These are phyloP conservation scores for Bradypus variegatus DNA, from an alignment of 2,797 vertebrate genomes.

Conservation along the genomic window DNA sequence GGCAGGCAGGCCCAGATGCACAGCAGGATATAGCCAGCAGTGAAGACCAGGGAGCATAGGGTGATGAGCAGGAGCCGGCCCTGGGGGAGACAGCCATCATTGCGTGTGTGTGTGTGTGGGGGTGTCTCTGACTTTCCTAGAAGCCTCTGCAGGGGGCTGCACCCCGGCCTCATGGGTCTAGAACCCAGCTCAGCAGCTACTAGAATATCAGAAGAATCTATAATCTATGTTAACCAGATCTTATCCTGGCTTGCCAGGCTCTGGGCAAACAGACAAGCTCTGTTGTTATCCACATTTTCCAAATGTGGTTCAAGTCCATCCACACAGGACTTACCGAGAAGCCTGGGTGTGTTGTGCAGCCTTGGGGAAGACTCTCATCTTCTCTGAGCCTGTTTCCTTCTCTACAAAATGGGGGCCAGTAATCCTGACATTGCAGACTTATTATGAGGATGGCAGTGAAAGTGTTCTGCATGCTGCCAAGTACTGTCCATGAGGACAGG, in stretches of 20 bases:
- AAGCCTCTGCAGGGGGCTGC: too few species aligned
- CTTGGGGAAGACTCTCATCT: neutral
- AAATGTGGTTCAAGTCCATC: neutral
- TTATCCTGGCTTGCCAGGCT: neutral
- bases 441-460: neutral
- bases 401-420: neutral
- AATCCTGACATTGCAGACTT: neutral
- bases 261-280: neutral
- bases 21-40: constrained; percentile 51
- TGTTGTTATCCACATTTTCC: neutral
- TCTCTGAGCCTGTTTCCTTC: neutral
- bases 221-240: neutral
- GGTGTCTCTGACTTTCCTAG: neutral
- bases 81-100: constrained; percentile 24
- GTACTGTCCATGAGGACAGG: neutral
- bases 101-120: too few species aligned
- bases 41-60: constrained; percentile 6
- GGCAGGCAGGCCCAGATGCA: neutral
- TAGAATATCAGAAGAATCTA: neutral
- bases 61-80: constrained; percentile 57
- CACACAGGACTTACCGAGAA: neutral
- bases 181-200: neutral
- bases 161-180: neutral
- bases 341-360: neutral
- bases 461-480: neutral